phyloP scores from a whole-genome alignment of 2,888 invertebrate genomes.

The Vannuccia rotundouncinata region DNA sequence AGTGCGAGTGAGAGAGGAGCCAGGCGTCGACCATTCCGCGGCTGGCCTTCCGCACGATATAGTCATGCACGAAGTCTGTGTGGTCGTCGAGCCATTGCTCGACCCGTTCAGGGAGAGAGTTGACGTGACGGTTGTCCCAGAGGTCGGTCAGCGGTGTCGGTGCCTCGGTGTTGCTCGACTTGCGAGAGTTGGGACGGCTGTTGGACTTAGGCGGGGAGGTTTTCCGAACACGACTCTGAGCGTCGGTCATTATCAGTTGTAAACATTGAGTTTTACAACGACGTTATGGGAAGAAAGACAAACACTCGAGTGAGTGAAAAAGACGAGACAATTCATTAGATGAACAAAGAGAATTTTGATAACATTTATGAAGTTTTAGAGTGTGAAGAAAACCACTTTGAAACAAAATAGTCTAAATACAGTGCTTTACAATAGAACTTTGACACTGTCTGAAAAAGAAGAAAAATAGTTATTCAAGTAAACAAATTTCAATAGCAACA shows the following conservation, averaged over 20 bases:
- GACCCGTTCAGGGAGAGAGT: constrained; percentile 58
- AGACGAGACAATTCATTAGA: too few species aligned
- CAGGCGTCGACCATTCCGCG: constrained; percentile 85
- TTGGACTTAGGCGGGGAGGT: neutral
- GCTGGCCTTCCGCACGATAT: constrained; percentile 82
- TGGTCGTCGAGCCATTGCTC: constrained; percentile 94
- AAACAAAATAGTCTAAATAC: too few species aligned
- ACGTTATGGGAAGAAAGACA: too few species aligned
- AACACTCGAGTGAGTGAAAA: too few species aligned
- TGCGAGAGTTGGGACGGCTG: neutral
- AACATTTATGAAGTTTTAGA: too few species aligned
- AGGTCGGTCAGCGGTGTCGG: neutral
- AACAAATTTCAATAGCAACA: too few species aligned
- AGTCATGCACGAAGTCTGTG: constrained; percentile 87
- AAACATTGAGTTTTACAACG: too few species aligned
- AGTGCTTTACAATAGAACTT: too few species aligned
- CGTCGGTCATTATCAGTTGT: neutral
- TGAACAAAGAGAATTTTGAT: too few species aligned
- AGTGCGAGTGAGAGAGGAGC: constrained; percentile 62
- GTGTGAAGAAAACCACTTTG: too few species aligned
- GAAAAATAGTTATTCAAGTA: too few species aligned
- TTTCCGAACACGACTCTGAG: constrained; percentile 1
- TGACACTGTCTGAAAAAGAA: too few species aligned
- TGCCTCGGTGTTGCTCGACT: constrained; percentile 1
- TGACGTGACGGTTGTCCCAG: constrained; percentile 11